Conservation (phyloP, 2,888 invertebrate genomes). For the Trichogramma dendrolimi region DNA sequence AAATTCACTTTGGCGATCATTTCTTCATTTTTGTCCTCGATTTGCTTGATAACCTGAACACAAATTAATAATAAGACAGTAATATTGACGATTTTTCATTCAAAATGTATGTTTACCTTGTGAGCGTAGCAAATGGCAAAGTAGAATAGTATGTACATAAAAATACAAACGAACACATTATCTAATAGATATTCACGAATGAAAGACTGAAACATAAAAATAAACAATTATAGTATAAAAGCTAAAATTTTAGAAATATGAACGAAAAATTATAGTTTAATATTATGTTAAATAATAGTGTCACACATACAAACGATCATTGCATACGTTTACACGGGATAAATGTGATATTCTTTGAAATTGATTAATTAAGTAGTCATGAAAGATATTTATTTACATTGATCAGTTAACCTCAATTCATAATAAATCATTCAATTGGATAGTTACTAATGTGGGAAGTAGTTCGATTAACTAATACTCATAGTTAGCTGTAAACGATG, state of each 20-base stretch:
- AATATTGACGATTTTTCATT: neutral
- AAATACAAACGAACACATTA: conserved; percentile 41
- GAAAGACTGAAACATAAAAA: conserved; percentile 38
- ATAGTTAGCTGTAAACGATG: no score
- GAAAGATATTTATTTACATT: neutral
- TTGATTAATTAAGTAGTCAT: neutral
- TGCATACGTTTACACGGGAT: no score
- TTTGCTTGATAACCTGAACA: conserved; percentile 39
- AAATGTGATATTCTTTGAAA: no score
- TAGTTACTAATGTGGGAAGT: no score
- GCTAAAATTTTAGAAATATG: neutral
- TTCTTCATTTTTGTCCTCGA: conserved; percentile 42
- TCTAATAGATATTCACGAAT: conserved; percentile 44
- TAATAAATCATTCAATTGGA: no score
- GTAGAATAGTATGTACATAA: conserved; percentile 43
- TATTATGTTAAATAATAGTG: no score
- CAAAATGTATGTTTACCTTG: conserved; percentile 36
- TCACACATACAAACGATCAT: no score
- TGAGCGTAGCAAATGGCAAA: conserved; percentile 44
- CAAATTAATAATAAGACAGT: conserved; percentile 11
- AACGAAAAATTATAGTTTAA: no score
- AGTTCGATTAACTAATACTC: no score
- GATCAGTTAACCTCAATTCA: no score
- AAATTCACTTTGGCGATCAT: conserved; percentile 37
- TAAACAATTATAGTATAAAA: neutral